Base-by-base conservation (phyloP, 2,113 vertebrate genomes). In the Ploceus nigricollis region DNA sequence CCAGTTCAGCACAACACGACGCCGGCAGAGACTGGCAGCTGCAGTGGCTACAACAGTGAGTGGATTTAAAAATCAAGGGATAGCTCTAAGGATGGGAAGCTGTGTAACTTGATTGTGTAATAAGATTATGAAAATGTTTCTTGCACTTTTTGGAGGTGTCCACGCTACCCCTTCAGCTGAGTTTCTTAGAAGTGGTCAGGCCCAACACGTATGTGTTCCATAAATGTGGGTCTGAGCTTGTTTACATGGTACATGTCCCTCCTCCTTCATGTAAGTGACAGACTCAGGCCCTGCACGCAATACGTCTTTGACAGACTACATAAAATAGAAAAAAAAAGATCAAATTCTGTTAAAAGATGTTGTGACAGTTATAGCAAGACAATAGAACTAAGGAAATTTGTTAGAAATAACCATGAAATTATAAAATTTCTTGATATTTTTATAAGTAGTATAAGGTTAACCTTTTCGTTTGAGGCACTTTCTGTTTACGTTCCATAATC, bases 41-140 rank as follows among this genome's bases (percentile, higher is more conserved):
- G 98, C 98, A 86, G 98, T 98, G 97, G 98, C 98, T 97, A 98
- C 98, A 97, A 98, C 98, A 98, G 98, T 98, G 98, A 98, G 98
- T 98, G 98, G 95, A 97, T 97, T 97, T 97, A 95, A 81, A 86
- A 96, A 97, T 97, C 96, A 87, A 96, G 97, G 94, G 88, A 93
- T 90, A 97, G 78, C 88, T 95, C 80, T 96, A 70, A 97, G 94
- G 83, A 91, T 44, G 96, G 95, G 96, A 71, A 95, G 51, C 89
- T 95, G 50, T 88, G 37, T 90, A 17, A 63, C 40, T 84, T 47
- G 44, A 40, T 73, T 73, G 75, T 93, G 30, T 87, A 60, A 65
- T 90, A 82, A 82, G n/a, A 50, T 78, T 33, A 73, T 27, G 61
- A 28, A 61, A 83, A 82, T 82, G 66, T 91, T 87, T 65, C 89